Evolutionary conservation across 2,888 invertebrate species (phyloP), one percentile per base, ranked within the genome.

Genomic region (Arctia plantaginis): DNA sequence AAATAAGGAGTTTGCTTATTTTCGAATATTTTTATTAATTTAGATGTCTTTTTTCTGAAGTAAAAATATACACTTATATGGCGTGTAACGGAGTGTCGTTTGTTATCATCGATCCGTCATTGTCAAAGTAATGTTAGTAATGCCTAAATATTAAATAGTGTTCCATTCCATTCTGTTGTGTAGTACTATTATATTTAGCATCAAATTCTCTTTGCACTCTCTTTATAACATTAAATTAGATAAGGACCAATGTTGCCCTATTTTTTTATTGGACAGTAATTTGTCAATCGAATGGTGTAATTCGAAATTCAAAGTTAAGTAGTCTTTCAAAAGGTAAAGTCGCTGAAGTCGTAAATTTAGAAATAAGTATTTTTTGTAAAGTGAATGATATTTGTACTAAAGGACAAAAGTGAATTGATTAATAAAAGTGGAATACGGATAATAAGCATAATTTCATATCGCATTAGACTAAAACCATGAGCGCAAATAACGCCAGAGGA

Each of bases 401-500:
- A 74, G 1, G 41, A 77, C 73, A 76, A 39, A 64, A 72, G 73
- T 71, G 39, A 65, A 67, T 55, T 66, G 35, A 55, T 80, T 23
- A 15, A 30, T 72, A 66, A 64, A 67, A 72, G 30, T 18, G 18
- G n/a, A 70, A 30, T 20, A 76, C 64, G 65, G 55, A 64, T 72
- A 74, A 15, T 74, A 44, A 62, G 68, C 55, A 55, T 73, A 77
- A 66, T 59, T 55, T 55, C 30, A 64, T 65, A n/a, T 13, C 8
- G 23, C 10, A 62, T n/a, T 77, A 83, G 82, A 82, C 83, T 74
- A 83, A 82, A 85, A 89, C 84, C 76, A 92, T 92, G 91, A 91
- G 80, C 82, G 85, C 85, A 84, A 85, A 71, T 82, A 85, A 83
- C 76, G 87, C 90, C 86, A 86, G 82, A 84, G 76, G 80, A 80